Percentiles rank a stretch among this genome's conserved stretches.
Conservation (phyloP, 2,797 vertebrate genomes). For the Silurus lanzhouensis region DNA sequence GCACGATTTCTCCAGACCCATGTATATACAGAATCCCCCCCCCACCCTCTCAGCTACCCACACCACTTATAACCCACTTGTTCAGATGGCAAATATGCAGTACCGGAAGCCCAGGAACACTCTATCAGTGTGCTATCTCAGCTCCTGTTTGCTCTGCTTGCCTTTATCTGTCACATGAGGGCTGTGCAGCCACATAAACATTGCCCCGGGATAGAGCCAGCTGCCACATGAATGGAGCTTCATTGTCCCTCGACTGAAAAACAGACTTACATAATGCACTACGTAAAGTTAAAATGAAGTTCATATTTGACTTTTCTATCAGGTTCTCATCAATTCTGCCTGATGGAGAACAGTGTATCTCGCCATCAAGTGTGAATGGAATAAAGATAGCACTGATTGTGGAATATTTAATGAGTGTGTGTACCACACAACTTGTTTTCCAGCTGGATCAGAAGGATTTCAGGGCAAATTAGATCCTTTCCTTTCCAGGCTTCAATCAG, state of each 20-base stretch:
- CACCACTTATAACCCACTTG: constrained; percentile 54
- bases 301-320: neutral
- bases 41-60: constrained; percentile 22
- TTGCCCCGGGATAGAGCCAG: constrained; percentile 49
- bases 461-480: constrained; percentile 21
- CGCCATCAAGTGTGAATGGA: too few relatives aligned
- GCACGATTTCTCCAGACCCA: neutral
- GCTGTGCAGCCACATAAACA: constrained; percentile 74
- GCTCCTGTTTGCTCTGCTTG: constrained; percentile 74
- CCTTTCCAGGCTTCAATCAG: constrained; percentile 65
- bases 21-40: neutral
- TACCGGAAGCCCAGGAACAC: constrained; percentile 78
- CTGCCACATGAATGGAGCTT: constrained; percentile 43
- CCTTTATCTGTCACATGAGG: constrained; percentile 77
- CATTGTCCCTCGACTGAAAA: neutral
- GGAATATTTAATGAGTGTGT: constrained; percentile 4
- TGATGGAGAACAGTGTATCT: neutral
- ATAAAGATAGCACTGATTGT: neutral
- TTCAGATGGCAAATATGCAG: constrained; percentile 71
- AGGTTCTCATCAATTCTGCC: neutral
- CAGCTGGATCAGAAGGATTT: constrained; percentile 33
- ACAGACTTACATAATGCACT: constrained; percentile 1
- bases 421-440: constrained; percentile 25
- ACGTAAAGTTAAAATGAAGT: constrained; percentile 10
- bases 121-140: constrained; percentile 79